These are phyloP conservation scores for Aleiodes sp. DNA, from an alignment of 1,140 invertebrate species.

Conservation along the genomic window DNA sequence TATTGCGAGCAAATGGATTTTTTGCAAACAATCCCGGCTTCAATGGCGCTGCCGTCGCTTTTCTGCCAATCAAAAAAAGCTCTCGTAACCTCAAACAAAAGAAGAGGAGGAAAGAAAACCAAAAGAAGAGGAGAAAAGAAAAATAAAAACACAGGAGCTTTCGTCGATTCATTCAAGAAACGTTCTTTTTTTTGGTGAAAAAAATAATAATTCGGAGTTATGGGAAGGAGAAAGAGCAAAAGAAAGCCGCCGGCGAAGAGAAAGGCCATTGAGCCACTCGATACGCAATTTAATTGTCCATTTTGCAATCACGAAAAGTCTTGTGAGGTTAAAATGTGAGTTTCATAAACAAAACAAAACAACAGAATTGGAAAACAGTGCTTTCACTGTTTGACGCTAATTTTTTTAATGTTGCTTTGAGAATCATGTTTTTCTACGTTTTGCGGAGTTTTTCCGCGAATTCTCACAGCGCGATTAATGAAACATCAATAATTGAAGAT, in stretches of 20 bases:
- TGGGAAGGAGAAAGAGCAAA: slow-evolving; percentile 97
- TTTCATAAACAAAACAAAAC: slow-evolving; percentile 38
- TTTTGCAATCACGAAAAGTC: slow-evolving; percentile 99
- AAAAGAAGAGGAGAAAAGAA: background rate
- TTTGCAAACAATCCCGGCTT: background rate
- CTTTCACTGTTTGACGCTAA: no score
- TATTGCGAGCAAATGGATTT: background rate
- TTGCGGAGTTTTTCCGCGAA: no score
- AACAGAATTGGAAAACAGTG: background rate
- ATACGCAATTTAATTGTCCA: slow-evolving; percentile 97
- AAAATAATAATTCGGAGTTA: slow-evolving; percentile 54
- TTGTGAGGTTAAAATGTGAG: slow-evolving; percentile 99
- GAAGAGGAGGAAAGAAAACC: background rate
- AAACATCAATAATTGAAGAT: no score
- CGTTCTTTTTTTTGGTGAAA: background rate
- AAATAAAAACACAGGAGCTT: background rate
- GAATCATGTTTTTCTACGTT: no score
- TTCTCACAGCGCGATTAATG: no score
- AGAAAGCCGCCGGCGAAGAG: slow-evolving; percentile 94
- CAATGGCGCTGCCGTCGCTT: background rate
- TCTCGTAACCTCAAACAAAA: background rate
- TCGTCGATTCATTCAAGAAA: background rate
- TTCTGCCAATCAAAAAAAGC: no score
- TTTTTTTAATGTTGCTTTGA: no score
- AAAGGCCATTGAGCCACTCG: slow-evolving; percentile 93